phyloP scores from a whole-genome alignment of 2,888 invertebrate genomes.

The Apamea sordens region DNA sequence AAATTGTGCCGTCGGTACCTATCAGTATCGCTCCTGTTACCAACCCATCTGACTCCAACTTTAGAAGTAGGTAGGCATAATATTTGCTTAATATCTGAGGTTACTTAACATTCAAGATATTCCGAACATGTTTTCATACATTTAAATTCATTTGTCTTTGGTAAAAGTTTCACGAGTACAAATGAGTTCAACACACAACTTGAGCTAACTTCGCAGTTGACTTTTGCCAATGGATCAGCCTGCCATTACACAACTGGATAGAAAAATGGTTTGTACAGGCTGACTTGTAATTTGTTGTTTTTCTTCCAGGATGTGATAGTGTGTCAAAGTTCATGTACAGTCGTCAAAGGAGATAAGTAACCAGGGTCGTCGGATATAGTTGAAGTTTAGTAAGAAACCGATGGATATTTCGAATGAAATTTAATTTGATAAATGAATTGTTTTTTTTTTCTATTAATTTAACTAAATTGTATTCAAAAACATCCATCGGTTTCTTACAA shows the following conservation, averaged over 20 bases:
- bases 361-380: no score
- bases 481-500: no score
- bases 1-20: neutral
- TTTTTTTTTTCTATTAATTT: no score
- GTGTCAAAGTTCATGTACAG: no score
- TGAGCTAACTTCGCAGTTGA: conserved; percentile 1
- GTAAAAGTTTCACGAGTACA: conserved; percentile 34
- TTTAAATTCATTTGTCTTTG: conserved; percentile 47
- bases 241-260: conserved; percentile 6
- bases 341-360: no score
- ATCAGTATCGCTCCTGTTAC: neutral
- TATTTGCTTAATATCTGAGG: neutral
- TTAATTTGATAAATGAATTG: no score
- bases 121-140: conserved; percentile 39
- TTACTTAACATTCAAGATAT: conserved; percentile 32
- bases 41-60: neutral
- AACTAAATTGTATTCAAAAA: no score
- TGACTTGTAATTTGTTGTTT: no score
- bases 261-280: conserved; percentile 1
- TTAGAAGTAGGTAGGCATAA: conserved; percentile 5
- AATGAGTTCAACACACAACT: conserved; percentile 43
- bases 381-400: no score
- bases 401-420: no score
- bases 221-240: conserved; percentile 7
- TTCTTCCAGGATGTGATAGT: no score